Conservation (phyloP, 1,140 invertebrate species). For the Nephila pilipes region DNA sequence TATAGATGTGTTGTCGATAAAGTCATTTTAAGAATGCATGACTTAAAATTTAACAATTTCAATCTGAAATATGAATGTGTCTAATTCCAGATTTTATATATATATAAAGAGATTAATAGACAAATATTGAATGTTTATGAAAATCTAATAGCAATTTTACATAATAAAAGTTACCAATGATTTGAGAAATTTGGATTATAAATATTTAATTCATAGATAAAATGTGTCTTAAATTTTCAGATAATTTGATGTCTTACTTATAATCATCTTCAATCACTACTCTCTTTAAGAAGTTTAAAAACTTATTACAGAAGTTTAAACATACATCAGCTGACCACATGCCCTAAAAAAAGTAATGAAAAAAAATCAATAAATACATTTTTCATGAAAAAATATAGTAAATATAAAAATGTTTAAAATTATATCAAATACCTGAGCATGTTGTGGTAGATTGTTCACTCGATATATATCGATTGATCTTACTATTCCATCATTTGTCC, state of each 20-base stretch:
- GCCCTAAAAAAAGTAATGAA: constrained; percentile 79
- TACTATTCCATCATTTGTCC: constrained; percentile 86
- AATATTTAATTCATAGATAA: too few species aligned
- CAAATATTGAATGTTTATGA: too few species aligned
- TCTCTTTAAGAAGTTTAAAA: constrained; percentile 82
- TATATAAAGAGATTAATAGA: too few species aligned
- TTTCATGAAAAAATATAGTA: background rate
- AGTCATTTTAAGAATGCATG: too few species aligned
- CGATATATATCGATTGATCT: constrained; percentile 81
- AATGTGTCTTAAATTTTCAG: too few species aligned
- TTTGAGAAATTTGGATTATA: too few species aligned
- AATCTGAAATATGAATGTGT: too few species aligned
- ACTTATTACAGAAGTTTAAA: constrained; percentile 83
- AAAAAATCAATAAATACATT: background rate
- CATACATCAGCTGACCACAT: constrained; percentile 83
- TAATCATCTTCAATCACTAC: constrained; percentile 81
- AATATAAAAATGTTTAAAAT: background rate
- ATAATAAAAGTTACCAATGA: too few species aligned
- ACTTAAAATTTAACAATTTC: too few species aligned
- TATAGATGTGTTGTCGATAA: too few species aligned
- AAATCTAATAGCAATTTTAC: too few species aligned
- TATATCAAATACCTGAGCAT: constrained; percentile 81
- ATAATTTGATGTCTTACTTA: constrained; percentile 78
- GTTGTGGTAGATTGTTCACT: constrained; percentile 82
- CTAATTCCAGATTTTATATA: too few species aligned